phyloP scores from a whole-genome alignment of 2,113 vertebrate genomes.

The Jacana jacana region DNA sequence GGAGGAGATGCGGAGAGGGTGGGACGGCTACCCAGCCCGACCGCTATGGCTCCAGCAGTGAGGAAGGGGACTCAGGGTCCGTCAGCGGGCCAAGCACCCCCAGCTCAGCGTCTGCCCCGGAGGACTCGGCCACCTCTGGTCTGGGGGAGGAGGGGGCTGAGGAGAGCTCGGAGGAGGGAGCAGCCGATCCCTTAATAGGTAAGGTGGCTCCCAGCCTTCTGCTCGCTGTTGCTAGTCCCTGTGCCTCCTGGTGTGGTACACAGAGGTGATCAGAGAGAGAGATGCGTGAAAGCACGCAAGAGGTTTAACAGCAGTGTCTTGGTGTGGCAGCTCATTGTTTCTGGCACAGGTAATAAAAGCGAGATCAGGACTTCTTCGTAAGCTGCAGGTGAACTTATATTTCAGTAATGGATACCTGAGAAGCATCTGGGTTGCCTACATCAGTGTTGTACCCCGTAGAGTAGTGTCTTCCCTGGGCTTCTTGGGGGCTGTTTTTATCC shows the following conservation, averaged over 20 bases:
- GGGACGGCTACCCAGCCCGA: slow-evolving; percentile 55
- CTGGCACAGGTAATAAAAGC: not conserved
- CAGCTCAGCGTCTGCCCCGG: slow-evolving; percentile 70
- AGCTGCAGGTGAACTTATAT: not conserved
- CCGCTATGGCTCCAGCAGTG: slow-evolving; percentile 84
- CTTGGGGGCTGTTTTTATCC: not conserved
- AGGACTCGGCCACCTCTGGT: slow-evolving; percentile 81
- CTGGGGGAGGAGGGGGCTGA: slow-evolving; percentile 77
- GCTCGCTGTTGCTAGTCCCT: rapidly evolving
- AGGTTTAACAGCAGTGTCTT: not conserved
- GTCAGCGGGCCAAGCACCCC: slow-evolving; percentile 88
- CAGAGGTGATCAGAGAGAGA: rapidly evolving
- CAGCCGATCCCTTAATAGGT: slow-evolving; percentile 66
- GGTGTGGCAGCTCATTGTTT: rapidly evolving
- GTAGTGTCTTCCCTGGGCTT: not conserved
- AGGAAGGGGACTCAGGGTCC: slow-evolving; percentile 83
- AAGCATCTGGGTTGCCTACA: not conserved
- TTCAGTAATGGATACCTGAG: not conserved
- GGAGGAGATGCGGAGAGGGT: slow-evolving; percentile 68
- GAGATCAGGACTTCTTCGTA: not conserved
- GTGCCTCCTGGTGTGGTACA: rapidly evolving
- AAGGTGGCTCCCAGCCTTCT: not conserved
- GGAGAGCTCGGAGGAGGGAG: slow-evolving; percentile 80
- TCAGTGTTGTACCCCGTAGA: not conserved
- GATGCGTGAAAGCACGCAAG: rapidly evolving